phyloP scores from a whole-genome alignment of 1,140 invertebrate genomes.

The Ridgeia piscesae region DNA sequence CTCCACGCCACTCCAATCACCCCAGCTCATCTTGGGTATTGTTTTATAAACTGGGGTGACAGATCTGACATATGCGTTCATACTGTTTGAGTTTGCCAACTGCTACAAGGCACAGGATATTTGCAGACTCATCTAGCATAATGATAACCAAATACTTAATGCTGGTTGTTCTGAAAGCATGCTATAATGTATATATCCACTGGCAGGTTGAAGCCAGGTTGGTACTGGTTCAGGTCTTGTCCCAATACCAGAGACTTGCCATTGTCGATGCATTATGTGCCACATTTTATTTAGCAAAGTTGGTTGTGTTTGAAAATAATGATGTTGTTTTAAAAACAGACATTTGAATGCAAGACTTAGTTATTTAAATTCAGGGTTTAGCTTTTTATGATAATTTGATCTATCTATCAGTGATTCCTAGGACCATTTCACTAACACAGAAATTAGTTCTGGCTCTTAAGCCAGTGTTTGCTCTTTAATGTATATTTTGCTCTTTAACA shows the following conservation, averaged over 20 bases:
- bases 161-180: neutral
- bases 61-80: too few relatives aligned
- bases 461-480: too few relatives aligned
- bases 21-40: too few relatives aligned
- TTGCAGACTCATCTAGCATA: too few relatives aligned
- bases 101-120: too few relatives aligned
- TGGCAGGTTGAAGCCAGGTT: neutral
- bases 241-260: neutral
- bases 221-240: neutral
- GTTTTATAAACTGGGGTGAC: too few relatives aligned
- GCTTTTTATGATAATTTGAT: neutral
- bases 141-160: too few relatives aligned
- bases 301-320: neutral
- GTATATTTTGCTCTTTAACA: too few relatives aligned
- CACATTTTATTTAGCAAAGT: neutral
- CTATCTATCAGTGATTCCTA: neutral
- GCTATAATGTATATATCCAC: neutral
- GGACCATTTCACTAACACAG: too few relatives aligned
- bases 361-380: neutral
- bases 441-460: too few relatives aligned
- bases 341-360: neutral
- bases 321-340: neutral
- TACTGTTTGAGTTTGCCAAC: too few relatives aligned
- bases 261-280: neutral
- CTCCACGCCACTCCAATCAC: neutral